Evolutionary conservation across 2,797 vertebrate species (phyloP), one percentile per base, ranked within the genome.

Genomic region (Lepilemur septentrionalis): DNA sequence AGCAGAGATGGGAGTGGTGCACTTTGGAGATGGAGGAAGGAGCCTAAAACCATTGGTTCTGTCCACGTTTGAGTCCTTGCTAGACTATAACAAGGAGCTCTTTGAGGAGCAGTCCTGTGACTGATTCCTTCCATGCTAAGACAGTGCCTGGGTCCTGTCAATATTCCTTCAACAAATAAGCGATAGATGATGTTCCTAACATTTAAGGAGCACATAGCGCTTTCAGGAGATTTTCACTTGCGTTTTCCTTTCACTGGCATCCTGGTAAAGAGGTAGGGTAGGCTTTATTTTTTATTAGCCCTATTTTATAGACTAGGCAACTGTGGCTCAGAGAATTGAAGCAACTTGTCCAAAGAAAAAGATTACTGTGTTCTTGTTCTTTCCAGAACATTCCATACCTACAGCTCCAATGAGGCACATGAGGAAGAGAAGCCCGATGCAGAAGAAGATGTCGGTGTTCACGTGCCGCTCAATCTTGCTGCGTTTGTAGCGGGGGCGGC

Each of bases 381-480:
- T 97, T 90, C 72, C 4, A 25, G 81, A 88, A 85, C 70, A 80
- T 25, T 94, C 88, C 98, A 94, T 99, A 99, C 99, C 99, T 89
- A 99, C 11, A 76, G 99, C 99, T 98, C 99, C 99, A 22, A 99
- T 55, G 35, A 99, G 99, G 98, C 99, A 99, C 99, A 99, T 99
- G 94, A 98, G 5, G 92, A 99, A 95, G 73, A 99, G 99, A 48
- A 99, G 98, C 65, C 99, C 98, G 83, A 99, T 98, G 83, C 99
- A 99, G 89, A 99, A 98, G 96, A 99, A 98, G 93, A 99, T 98
- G 67, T 99, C 99, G 0, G 2, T 97, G 93, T 99, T 99, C 98
- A 99, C 99, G 87, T 98, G 98, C 70, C 98, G 98, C 98, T 99
- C 99, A 1, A 99, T 98, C 98, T 99, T 99, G 99, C 99, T 99